Evolutionary conservation across 2,888 invertebrate genomes (phyloP).

Genomic region (Eupithecia pulchellata): DNA sequence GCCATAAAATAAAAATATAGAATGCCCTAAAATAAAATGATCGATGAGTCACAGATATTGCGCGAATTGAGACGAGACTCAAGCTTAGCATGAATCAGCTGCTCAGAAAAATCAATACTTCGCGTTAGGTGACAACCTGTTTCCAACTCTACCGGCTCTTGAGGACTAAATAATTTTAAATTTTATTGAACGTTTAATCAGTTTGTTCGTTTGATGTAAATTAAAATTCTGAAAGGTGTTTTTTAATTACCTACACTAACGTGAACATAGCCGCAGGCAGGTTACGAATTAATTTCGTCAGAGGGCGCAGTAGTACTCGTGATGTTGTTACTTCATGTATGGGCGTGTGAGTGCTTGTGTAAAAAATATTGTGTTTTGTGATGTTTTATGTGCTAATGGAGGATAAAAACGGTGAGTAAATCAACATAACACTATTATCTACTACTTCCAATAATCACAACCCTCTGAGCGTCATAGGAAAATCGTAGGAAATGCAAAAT

Average conservation of each 20-base stretch:
- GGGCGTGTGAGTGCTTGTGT: slow-evolving; percentile 85
- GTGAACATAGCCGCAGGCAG: slow-evolving; percentile 51
- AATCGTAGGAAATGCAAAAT: slow-evolving; percentile 70
- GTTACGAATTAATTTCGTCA: slow-evolving; percentile 64
- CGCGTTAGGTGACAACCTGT: slow-evolving; percentile 46
- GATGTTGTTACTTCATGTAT: slow-evolving; percentile 82
- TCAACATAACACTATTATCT: slow-evolving; percentile 52
- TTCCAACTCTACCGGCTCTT: slow-evolving; percentile 3
- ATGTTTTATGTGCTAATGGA: slow-evolving; percentile 74
- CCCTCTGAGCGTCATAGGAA: slow-evolving; percentile 65
- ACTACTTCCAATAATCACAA: slow-evolving; percentile 51
- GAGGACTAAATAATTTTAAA: slow-evolving; percentile 8
- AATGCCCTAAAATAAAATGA: slow-evolving; percentile 57
- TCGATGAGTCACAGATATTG: slow-evolving; percentile 70
- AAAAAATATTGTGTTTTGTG: slow-evolving; percentile 82
- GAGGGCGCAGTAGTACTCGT: slow-evolving; percentile 83
- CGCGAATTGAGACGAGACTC: slow-evolving; percentile 61
- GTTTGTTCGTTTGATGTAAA: not conserved
- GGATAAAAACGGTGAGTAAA: slow-evolving; percentile 75
- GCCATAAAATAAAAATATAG: not conserved
- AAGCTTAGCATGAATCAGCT: slow-evolving; percentile 73
- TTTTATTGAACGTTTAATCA: not conserved
- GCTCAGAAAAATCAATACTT: slow-evolving; percentile 78
- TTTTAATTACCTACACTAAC: slow-evolving; percentile 65
- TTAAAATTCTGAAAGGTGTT: not conserved